Base-by-base conservation (phyloP, 2,797 vertebrate genomes). In the Ceryle rudis region DNA sequence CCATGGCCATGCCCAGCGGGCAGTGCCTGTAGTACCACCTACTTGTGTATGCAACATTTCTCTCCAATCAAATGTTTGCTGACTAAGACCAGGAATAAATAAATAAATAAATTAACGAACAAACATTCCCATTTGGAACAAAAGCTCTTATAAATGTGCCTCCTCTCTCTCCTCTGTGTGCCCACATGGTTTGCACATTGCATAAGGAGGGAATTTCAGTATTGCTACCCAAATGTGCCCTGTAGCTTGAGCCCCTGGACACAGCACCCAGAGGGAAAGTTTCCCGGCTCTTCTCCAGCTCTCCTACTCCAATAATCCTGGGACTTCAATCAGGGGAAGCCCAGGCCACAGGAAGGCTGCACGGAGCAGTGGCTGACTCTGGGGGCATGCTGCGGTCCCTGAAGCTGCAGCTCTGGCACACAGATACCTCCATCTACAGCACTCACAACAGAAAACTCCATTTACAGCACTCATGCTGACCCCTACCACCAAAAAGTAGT, bases 81-180 rank as follows among this genome's bases (percentile, higher is more conserved):
- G 58, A 81, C n/a, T 57, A 33, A 58, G 85, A 62, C 10, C 5
- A 25, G n/a, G 14, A 41, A 39, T 39, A 25, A 28, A 28, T 31
- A 33, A 39, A 28, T 26, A 62, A 25, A 33, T 11, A 17, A 25
- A 33, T 9, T 10, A 47, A 51, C n/a, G n/a, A 51, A 83, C 42
- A 12, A 7, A 13, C n/a, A 4, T 5, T 54, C 33, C 44, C 6
- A 6, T 83, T 84, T 26, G 23, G 39, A 73, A 77, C 12, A 74
- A 77, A 95, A 69, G 9, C n/a, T 62, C 37, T 61, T 57, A 39
- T 2, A 54, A 77, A 67, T 15, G 6, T 14, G 28, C 22, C 15
- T 44, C 51, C 3, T 57, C 33, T 47, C 81, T 51, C 57, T 29
- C 1, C 0, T 22, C 29, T n/a, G 15, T 8, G 5, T 28, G 52